Evolutionary conservation across 64 coral and sea anemone species (phyloP).

Genomic region (Trachythela sp.): DNA sequence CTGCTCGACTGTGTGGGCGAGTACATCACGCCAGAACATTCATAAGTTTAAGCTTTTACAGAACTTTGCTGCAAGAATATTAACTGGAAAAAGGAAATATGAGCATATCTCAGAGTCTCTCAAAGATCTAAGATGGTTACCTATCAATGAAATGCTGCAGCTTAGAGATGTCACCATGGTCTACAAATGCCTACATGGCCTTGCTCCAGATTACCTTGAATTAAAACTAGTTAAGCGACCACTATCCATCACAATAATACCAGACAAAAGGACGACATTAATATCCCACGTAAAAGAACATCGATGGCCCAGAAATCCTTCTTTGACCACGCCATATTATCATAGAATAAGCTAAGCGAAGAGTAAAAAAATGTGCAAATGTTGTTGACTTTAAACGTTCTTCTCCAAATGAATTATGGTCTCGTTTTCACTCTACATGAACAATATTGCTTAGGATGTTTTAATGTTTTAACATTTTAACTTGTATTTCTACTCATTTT

Average conservation of each 20-base stretch:
- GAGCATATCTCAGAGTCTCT: neutral
- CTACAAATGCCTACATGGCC: neutral
- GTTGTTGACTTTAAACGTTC: neutral
- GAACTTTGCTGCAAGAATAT: neutral
- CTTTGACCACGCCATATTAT: neutral
- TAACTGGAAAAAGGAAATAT: neutral
- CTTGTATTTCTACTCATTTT: conserved; percentile 14
- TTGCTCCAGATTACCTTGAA: neutral
- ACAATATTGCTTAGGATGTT: neutral
- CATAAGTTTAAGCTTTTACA: neutral
- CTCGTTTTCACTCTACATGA: neutral
- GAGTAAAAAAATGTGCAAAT: neutral
- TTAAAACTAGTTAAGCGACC: neutral
- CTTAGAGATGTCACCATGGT: conserved; percentile 31
- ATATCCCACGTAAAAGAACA: neutral
- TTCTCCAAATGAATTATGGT: neutral
- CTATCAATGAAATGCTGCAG: neutral
- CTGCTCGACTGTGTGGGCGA: neutral
- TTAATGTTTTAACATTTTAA: neutral
- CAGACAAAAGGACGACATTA: neutral
- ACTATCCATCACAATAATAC: neutral
- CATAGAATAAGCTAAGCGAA: neutral
- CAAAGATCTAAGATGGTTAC: neutral
- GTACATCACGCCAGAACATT: neutral
- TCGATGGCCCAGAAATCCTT: neutral